Conservation (phyloP, 2,888 invertebrate species). For the Drosophila lutescens region DNA sequence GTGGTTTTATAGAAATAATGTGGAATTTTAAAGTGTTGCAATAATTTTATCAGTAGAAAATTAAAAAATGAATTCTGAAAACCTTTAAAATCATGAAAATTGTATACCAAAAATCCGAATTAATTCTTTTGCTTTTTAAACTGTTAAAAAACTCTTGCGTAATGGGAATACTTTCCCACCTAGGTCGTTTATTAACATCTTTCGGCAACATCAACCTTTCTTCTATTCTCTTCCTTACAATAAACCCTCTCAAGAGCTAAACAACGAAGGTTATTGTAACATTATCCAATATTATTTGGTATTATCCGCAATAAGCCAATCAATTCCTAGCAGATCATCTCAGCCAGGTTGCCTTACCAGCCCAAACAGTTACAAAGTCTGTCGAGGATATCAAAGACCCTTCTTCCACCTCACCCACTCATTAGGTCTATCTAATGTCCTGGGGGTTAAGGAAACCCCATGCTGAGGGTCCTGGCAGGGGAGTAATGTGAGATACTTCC, state of each 20-base stretch:
- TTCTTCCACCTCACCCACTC: constrained; percentile 32
- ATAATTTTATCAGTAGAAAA: background rate
- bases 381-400: constrained; percentile 24
- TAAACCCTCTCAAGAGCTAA: background rate
- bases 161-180: background rate
- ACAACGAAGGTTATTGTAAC: constrained; percentile 47
- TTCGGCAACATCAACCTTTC: too few species aligned
- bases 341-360: constrained; percentile 10
- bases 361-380: constrained; percentile 59
- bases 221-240: background rate
- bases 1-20: background rate
- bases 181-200: background rate
- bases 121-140: too few species aligned
- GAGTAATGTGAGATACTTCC: constrained; percentile 58
- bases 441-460: constrained; percentile 64
- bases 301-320: constrained; percentile 32
- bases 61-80: too few species aligned
- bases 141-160: background rate
- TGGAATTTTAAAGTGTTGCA: background rate
- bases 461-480: constrained; percentile 54
- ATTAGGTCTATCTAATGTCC: constrained; percentile 54
- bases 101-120: too few species aligned
- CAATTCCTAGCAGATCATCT: constrained; percentile 9
- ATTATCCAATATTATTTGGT: constrained; percentile 42
- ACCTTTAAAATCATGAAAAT: too few species aligned